Percentiles rank a stretch among this genome's conserved stretches.
These are phyloP conservation scores for Lerista edwardsae DNA, from an alignment of 2,797 vertebrate genomes.

Conservation along the genomic window DNA sequence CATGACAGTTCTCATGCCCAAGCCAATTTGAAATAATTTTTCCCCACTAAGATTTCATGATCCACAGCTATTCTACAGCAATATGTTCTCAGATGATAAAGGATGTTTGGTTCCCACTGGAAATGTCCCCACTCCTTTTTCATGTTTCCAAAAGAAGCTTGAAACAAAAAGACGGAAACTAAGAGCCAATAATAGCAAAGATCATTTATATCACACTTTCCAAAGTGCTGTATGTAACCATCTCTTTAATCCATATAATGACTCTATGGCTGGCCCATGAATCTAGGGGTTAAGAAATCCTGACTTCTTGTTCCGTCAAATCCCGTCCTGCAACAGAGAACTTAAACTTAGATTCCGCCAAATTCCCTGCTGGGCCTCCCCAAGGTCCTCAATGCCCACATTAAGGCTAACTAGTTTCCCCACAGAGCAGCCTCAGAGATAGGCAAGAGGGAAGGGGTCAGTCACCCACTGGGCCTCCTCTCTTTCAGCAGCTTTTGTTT, in stretches of 20 bases:
- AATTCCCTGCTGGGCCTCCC: too few species aligned
- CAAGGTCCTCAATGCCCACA: too few species aligned
- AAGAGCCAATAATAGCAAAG: not conserved
- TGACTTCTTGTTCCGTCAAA: too few species aligned
- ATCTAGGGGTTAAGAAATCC: not conserved
- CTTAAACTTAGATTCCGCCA: too few species aligned
- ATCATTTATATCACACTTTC: not conserved
- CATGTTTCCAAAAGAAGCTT: not conserved
- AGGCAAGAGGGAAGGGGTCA: too few species aligned
- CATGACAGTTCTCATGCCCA: slow-evolving; percentile 33
- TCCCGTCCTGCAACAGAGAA: too few species aligned
- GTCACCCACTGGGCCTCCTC: too few species aligned
- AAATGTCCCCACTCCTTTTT: slow-evolving; percentile 12
- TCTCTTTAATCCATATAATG: not conserved
- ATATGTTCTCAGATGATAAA: slow-evolving; percentile 25
- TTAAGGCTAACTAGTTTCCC: too few species aligned
- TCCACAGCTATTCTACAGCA: slow-evolving; percentile 14
- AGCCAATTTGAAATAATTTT: slow-evolving; percentile 40
- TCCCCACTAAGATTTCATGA: slow-evolving; percentile 39
- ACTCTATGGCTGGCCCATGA: not conserved
- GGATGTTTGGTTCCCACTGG: slow-evolving; percentile 13
- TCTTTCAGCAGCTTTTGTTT: too few species aligned
- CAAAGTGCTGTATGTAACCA: not conserved
- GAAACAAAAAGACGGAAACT: not conserved
- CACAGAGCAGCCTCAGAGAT: too few species aligned